These are phyloP conservation scores for Erinaceus europaeus DNA, from an alignment of 2,113 vertebrate genomes.

Conservation along the genomic window DNA sequence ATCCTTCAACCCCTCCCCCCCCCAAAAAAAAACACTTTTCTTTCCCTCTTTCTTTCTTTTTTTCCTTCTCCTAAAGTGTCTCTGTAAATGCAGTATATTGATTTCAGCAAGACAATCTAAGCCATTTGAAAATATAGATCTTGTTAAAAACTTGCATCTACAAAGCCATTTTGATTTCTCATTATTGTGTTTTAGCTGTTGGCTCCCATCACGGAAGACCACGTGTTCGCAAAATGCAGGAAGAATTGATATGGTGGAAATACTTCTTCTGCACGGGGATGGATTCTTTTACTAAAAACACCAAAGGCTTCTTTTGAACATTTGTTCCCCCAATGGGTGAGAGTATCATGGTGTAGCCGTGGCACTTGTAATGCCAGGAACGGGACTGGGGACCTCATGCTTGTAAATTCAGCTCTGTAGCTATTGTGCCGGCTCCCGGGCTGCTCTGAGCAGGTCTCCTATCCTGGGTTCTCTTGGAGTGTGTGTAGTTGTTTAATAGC, in stretches of 20 bases:
- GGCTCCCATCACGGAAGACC: neutral
- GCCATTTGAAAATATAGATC: constrained; percentile 48
- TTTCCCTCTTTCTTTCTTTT: no score
- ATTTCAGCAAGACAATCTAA: constrained; percentile 40
- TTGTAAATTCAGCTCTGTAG: no score
- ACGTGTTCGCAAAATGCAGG: neutral
- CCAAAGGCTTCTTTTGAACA: neutral
- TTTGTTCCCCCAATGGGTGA: no score
- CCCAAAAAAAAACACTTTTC: constrained; percentile 4
- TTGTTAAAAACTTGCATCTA: constrained; percentile 52
- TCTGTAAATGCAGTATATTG: constrained; percentile 48
- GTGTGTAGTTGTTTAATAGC: neutral
- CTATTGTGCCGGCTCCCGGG: no score
- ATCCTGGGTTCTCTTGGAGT: no score
- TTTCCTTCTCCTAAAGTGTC: constrained; percentile 16
- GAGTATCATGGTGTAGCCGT: no score
- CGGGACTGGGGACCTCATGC: no score
- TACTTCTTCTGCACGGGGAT: neutral
- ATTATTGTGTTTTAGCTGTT: neutral
- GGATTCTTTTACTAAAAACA: neutral
- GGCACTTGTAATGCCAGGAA: no score
- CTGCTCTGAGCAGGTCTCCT: no score
- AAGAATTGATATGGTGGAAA: neutral
- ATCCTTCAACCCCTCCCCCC: no score
- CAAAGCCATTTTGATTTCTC: constrained; percentile 45